Evolutionary conservation across 1,140 invertebrate genomes (phyloP).

Genomic region (Leptinotarsa texana): DNA sequence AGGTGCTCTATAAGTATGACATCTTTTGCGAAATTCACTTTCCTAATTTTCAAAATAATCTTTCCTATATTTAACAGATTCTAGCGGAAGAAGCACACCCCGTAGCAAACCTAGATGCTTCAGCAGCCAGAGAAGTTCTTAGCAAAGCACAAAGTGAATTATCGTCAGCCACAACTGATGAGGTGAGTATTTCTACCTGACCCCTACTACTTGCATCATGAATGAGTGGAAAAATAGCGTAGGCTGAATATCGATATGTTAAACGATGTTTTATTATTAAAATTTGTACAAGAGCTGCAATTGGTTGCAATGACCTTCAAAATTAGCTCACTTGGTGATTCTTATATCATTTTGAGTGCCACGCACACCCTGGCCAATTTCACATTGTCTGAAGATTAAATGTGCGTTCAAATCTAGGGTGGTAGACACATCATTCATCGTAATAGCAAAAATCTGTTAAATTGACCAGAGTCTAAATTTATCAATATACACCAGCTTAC

Average conservation of each 20-base stretch:
- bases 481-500: no score
- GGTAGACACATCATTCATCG: no score
- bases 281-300: no score
- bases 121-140: constrained; percentile 80
- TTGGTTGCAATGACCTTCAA: not conserved
- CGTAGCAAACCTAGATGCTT: constrained; percentile 81
- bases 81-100: constrained; percentile 96
- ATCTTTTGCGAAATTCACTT: not conserved
- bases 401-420: not conserved
- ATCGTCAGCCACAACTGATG: constrained; percentile 77
- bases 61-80: constrained; percentile 61
- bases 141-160: constrained; percentile 83
- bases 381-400: not conserved
- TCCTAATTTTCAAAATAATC: not conserved
- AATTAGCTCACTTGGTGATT: not conserved
- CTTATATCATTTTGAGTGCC: not conserved
- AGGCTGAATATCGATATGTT: no score
- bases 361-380: not conserved
- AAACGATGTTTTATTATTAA: no score
- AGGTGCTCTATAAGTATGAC: no score
- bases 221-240: no score
- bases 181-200: constrained; percentile 55
- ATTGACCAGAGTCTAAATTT: no score
- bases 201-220: no score
- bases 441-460: no score